phyloP scores from a whole-genome alignment of 1,140 invertebrate genomes.

The Heliconius hermathena region DNA sequence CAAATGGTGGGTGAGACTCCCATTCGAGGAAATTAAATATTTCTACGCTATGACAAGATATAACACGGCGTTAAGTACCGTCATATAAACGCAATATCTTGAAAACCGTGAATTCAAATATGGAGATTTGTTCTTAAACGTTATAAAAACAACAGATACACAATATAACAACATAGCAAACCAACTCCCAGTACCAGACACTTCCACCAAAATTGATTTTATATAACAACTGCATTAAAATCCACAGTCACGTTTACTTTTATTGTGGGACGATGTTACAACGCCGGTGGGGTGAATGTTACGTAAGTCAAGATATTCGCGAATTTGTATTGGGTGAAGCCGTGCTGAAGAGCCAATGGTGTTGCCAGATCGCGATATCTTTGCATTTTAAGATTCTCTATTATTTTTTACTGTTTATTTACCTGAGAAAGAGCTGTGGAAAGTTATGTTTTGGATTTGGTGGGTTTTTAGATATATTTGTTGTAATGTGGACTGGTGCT shows the following conservation, averaged over 20 bases:
- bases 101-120: background rate
- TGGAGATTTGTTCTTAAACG: background rate
- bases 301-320: constrained; percentile 22
- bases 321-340: constrained; percentile 12
- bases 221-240: constrained; percentile 58
- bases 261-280: constrained; percentile 69
- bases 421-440: background rate
- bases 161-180: background rate
- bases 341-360: constrained; percentile 13
- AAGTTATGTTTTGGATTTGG: background rate
- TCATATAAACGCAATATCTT: no score
- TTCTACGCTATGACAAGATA: no score
- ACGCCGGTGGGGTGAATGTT: constrained; percentile 37
- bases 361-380: background rate
- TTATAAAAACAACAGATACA: constrained; percentile 2
- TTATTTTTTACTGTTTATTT: constrained; percentile 1
- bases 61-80: no score
- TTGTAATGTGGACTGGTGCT: no score
- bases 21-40: no score
- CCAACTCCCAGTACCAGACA: constrained; percentile 41
- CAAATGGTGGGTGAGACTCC: no score
- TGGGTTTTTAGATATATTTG: background rate
- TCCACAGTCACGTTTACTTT: constrained; percentile 58
- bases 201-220: constrained; percentile 60
- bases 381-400: background rate